Evolutionary conservation across 2,113 vertebrate species (phyloP).

Genomic region (Macquaria australasica): DNA sequence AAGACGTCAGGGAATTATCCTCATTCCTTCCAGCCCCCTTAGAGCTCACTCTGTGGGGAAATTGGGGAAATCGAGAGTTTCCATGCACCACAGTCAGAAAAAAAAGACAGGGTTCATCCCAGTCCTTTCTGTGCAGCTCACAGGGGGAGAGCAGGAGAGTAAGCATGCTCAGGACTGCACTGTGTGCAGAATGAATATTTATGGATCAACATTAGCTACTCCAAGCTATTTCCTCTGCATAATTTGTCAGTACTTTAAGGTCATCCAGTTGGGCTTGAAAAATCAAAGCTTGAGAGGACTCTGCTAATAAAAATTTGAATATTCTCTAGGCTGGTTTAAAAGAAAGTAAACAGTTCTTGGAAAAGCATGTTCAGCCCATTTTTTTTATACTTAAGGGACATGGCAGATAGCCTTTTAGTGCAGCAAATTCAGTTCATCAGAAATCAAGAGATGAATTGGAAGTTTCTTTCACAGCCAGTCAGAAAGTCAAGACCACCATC

Average conservation of each 20-base stretch:
- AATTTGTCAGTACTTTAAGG: constrained; percentile 65
- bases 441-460: constrained; percentile 12
- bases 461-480: constrained; percentile 16
- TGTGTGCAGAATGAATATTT: constrained; percentile 66
- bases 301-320: constrained; percentile 41
- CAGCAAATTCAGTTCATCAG: constrained; percentile 16
- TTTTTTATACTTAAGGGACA: constrained; percentile 1
- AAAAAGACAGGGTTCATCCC: constrained; percentile 50
- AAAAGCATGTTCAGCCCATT: constrained; percentile 28
- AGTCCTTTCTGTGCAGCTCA: constrained; percentile 35
- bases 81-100: constrained; percentile 33
- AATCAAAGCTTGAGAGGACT: constrained; percentile 48
- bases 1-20: constrained; percentile 47
- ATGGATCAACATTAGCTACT: constrained; percentile 57
- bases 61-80: constrained; percentile 55
- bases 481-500: not conserved
- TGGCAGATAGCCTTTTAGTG: constrained; percentile 22
- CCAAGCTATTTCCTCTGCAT: constrained; percentile 57
- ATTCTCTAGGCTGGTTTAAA: constrained; percentile 29
- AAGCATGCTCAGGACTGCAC: constrained; percentile 26
- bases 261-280: constrained; percentile 44
- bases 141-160: constrained; percentile 26
- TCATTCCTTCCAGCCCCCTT: constrained; percentile 50
- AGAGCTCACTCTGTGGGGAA: constrained; percentile 50
- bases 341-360: constrained; percentile 46